These are phyloP conservation scores for Platyura marginata DNA, from an alignment of 1,140 invertebrate genomes.

Conservation along the genomic window DNA sequence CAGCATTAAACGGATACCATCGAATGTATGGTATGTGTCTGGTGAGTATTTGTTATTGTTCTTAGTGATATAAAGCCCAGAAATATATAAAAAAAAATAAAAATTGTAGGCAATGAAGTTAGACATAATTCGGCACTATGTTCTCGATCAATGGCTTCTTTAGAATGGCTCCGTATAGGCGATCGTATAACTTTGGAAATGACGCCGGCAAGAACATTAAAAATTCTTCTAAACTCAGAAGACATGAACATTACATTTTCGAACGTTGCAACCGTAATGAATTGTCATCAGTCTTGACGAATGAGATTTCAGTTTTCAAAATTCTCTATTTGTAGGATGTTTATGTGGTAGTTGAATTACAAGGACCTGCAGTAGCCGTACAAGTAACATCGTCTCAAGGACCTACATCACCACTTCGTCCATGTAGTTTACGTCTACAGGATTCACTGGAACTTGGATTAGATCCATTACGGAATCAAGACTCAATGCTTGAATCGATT, in stretches of 20 bases:
- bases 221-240: constrained; percentile 57
- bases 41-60: no score
- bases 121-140: constrained; percentile 34
- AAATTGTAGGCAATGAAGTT: constrained; percentile 50
- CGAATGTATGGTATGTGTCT: constrained; percentile 25
- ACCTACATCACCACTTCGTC: constrained; percentile 30
- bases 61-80: no score
- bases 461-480: constrained; percentile 33
- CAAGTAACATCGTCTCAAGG: constrained; percentile 32
- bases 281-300: constrained; percentile 1
- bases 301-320: not conserved
- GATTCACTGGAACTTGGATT: constrained; percentile 40
- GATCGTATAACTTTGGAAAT: constrained; percentile 48
- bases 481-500: constrained; percentile 23
- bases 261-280: constrained; percentile 48
- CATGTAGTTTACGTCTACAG: constrained; percentile 35
- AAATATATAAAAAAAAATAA: no score
- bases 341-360: constrained; percentile 55
- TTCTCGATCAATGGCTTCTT: constrained; percentile 47
- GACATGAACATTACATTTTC: constrained; percentile 64
- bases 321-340: constrained; percentile 34
- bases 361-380: constrained; percentile 43
- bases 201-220: constrained; percentile 35
- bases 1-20: constrained; percentile 18
- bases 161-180: constrained; percentile 60